A percentile compares a stretch with the other conserved stretches of the same genome.
Conservation (phyloP, 2,113 vertebrate species). For the Pollimyrus isidori region DNA sequence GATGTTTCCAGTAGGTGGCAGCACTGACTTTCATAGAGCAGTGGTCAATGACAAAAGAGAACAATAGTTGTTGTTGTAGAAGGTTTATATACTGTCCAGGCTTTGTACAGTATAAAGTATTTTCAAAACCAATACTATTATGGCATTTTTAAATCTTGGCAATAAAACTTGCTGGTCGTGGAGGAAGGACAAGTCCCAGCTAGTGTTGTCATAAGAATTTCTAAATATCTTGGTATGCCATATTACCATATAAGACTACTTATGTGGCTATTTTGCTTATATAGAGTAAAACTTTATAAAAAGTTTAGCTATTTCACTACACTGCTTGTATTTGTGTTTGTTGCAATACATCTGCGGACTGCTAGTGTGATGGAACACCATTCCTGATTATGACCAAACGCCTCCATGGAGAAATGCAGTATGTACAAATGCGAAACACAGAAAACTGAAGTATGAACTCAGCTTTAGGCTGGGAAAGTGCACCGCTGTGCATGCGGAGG, state of each 20-base stretch:
- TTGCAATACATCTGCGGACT: too few species aligned
- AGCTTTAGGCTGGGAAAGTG: not conserved
- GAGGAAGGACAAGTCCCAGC: too few species aligned
- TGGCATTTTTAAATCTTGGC: too few species aligned
- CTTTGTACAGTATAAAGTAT: not conserved
- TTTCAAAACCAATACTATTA: too few species aligned
- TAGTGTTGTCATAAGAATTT: too few species aligned
- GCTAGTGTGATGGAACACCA: not conserved
- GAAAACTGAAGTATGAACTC: not conserved
- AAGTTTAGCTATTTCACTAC: too few species aligned
- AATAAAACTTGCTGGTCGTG: too few species aligned
- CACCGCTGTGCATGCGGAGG: not conserved
- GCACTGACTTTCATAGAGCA: not conserved
- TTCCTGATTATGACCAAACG: not conserved
- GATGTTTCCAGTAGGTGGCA: not conserved
- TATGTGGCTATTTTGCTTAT: too few species aligned
- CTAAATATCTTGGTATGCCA: too few species aligned
- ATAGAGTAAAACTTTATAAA: too few species aligned
- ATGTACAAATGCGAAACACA: not conserved
- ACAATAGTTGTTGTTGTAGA: not conserved
- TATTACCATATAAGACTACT: too few species aligned
- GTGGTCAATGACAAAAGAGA: not conserved
- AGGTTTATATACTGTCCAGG: not conserved
- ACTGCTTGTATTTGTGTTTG: too few species aligned
- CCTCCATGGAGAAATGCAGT: not conserved